Percentiles rank a stretch among this genome's conserved stretches.
Evolutionary conservation across 2,888 invertebrate species (phyloP).

Genomic region (Epistrophe grossulariae): DNA sequence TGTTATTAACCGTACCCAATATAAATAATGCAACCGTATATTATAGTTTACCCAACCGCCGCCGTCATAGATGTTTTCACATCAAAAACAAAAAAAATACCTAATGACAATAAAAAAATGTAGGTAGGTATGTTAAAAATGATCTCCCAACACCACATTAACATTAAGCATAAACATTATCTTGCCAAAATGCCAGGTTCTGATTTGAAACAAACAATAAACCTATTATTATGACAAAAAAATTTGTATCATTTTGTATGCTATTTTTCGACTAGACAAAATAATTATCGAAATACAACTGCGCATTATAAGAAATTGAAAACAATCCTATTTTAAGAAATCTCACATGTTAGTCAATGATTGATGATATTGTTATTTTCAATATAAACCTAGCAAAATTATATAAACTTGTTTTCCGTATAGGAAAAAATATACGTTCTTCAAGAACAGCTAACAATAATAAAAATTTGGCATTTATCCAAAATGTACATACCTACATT

Average conservation of each 20-base stretch:
- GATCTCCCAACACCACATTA: too few species aligned
- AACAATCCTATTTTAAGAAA: slow-evolving; percentile 32
- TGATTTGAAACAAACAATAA: not conserved
- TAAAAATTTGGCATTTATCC: not conserved
- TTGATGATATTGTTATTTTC: slow-evolving; percentile 33
- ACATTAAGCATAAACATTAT: not conserved
- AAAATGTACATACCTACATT: not conserved
- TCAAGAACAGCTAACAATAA: not conserved
- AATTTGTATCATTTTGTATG: not conserved
- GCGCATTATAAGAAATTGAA: slow-evolving; percentile 17
- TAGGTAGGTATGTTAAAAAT: too few species aligned
- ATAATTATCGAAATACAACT: slow-evolving; percentile 28
- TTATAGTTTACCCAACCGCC: too few species aligned
- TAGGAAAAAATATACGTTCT: not conserved
- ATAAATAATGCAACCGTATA: too few species aligned
- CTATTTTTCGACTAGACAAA: slow-evolving; percentile 19
- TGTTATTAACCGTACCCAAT: too few species aligned
- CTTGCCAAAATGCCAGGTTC: not conserved
- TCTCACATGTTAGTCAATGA: slow-evolving; percentile 18
- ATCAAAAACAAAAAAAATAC: too few species aligned
- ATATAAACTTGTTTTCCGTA: not conserved
- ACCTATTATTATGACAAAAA: not conserved
- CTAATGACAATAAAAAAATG: too few species aligned
- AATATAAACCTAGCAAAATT: slow-evolving; percentile 1
- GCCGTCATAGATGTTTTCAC: too few species aligned